phyloP scores from a whole-genome alignment of 2,888 invertebrate species.

The Stramonita haemastoma region DNA sequence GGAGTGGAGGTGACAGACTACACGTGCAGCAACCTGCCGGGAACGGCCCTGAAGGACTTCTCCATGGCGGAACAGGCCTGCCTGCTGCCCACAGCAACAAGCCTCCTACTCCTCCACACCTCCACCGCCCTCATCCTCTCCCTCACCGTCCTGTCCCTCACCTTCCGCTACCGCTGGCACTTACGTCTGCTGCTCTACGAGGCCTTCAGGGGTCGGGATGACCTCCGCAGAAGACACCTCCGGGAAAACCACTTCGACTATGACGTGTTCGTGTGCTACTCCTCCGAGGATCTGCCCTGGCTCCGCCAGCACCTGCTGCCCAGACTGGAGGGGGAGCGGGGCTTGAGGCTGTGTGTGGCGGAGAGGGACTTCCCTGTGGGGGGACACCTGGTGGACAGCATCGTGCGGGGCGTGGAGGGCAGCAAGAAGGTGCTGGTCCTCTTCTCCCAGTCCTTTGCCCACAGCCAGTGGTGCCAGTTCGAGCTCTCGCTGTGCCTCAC shows the following conservation, averaged over 20 bases:
- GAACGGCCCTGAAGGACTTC: conserved; percentile 15
- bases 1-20: neutral
- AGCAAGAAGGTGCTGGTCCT: conserved; percentile 83
- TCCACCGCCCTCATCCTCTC: conserved; percentile 37
- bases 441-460: conserved; percentile 82
- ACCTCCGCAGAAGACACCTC: conserved; percentile 27
- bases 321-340: conserved; percentile 81
- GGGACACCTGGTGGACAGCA: conserved; percentile 84
- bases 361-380: conserved; percentile 86
- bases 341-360: conserved; percentile 81
- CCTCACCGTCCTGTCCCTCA: conserved; percentile 50
- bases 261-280: conserved; percentile 85
- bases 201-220: conserved; percentile 61
- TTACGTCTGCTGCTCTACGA: conserved; percentile 79
- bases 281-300: conserved; percentile 83
- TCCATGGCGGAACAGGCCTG: conserved; percentile 11
- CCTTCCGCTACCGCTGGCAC: conserved; percentile 81
- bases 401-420: conserved; percentile 84
- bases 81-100: neutral
- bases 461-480: conserved; percentile 81
- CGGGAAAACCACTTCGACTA: conserved; percentile 77
- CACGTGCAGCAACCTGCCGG: conserved; percentile 20
- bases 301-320: conserved; percentile 83
- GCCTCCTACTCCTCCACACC: neutral
- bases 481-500: conserved; percentile 84